Percentiles rank a stretch among this genome's conserved stretches.
These are phyloP conservation scores for Neopelma chrysocephalum DNA, from an alignment of 2,797 vertebrate genomes.

Conservation along the genomic window DNA sequence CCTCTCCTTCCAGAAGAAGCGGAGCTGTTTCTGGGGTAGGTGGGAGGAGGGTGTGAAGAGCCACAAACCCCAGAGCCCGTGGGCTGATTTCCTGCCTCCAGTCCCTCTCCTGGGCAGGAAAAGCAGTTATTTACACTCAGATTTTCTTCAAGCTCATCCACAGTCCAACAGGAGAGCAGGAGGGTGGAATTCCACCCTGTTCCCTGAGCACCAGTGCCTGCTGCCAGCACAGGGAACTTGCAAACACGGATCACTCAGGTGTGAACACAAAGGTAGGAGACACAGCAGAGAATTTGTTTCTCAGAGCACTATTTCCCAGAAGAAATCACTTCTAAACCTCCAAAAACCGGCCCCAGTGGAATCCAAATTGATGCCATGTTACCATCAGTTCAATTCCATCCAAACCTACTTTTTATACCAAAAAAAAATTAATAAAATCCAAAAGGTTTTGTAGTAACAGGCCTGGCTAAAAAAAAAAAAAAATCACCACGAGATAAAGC, in stretches of 20 bases:
- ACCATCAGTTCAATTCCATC: background rate
- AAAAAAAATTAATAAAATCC: background rate
- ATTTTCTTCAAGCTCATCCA: background rate
- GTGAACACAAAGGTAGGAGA: background rate
- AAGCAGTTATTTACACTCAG: background rate
- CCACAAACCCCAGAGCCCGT: background rate
- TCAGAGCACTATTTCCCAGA: fast-evolving
- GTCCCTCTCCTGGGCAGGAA: fast-evolving
- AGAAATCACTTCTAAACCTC: background rate
- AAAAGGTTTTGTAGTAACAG: fast-evolving
- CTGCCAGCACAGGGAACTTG: background rate
- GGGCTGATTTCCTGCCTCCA: background rate
- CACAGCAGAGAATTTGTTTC: fast-evolving
- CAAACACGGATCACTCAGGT: background rate
- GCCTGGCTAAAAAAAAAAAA: background rate
- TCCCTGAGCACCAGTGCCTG: background rate
- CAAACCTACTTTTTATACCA: background rate
- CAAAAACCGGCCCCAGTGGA: background rate
- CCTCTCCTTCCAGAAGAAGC: background rate
- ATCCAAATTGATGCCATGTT: fast-evolving
- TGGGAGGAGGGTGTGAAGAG: background rate
- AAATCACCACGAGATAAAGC: background rate
- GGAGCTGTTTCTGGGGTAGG: background rate
- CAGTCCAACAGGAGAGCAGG: background rate
- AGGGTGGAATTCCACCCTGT: background rate